These are phyloP conservation scores for Nibea coibor DNA, from an alignment of 2,113 vertebrate genomes.

Conservation along the genomic window DNA sequence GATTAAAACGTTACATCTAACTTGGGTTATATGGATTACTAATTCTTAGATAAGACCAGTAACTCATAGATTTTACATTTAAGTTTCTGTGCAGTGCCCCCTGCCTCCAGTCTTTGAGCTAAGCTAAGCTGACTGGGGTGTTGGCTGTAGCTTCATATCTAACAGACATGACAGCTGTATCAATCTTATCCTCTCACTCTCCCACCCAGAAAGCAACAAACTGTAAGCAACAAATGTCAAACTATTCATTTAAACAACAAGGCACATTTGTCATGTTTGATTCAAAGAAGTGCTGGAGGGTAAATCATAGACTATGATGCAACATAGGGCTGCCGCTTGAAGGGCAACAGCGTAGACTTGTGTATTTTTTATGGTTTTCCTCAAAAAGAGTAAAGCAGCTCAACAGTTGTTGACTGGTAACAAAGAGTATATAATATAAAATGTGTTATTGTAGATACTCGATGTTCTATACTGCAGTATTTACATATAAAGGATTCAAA, in stretches of 20 bases:
- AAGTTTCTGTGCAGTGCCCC: not conserved
- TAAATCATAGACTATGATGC: constrained; percentile 9
- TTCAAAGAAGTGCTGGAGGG: constrained; percentile 28
- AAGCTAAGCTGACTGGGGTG: not conserved
- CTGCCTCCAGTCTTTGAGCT: constrained; percentile 3
- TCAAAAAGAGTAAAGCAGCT: constrained; percentile 13
- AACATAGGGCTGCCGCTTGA: not conserved
- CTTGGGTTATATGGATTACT: not conserved
- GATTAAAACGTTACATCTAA: not conserved
- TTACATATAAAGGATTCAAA: constrained; percentile 35
- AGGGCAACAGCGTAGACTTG: constrained; percentile 20
- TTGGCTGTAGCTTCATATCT: not conserved
- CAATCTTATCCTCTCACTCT: not conserved
- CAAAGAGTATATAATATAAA: constrained; percentile 32
- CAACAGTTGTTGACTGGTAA: constrained; percentile 25
- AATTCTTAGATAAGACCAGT: not conserved
- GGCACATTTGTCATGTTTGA: not conserved
- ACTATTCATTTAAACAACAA: constrained; percentile 33
- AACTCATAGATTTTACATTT: not conserved
- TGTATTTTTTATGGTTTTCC: constrained; percentile 40
- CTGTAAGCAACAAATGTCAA: constrained; percentile 19
- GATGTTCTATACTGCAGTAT: constrained; percentile 58
- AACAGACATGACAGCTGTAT: not conserved
- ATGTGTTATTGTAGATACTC: constrained; percentile 43
- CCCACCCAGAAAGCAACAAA: not conserved